Percentiles rank a stretch among this genome's conserved stretches.
Conservation (phyloP, 2,113 vertebrate species). For the Tenrec ecaudatus region DNA sequence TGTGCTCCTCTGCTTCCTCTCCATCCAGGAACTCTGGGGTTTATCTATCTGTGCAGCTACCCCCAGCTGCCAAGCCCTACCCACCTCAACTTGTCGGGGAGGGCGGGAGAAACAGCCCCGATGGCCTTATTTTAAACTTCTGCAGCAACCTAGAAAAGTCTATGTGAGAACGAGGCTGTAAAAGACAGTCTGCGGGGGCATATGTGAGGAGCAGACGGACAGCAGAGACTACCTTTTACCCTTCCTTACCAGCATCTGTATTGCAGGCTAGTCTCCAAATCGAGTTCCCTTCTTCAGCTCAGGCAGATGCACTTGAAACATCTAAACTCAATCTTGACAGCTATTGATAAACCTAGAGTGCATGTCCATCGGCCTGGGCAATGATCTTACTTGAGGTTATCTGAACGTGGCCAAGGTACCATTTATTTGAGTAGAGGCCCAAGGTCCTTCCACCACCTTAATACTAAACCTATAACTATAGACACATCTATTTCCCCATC, state of each 20-base stretch:
- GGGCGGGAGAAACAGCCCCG: background rate
- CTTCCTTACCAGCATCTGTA: background rate
- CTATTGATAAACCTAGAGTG: background rate
- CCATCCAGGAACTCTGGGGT: background rate
- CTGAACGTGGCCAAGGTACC: background rate
- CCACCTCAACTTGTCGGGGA: conserved; percentile 44
- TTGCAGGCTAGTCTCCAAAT: conserved; percentile 1
- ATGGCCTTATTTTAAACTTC: conserved; percentile 27
- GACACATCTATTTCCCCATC: too few species aligned
- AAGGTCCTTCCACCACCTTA: too few species aligned
- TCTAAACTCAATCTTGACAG: background rate
- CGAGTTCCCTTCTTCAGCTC: background rate
- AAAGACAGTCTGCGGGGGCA: background rate
- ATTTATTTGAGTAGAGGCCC: too few species aligned
- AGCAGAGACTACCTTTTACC: background rate
- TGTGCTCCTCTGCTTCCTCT: background rate
- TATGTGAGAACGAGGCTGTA: background rate
- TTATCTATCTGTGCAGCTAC: conserved; percentile 69
- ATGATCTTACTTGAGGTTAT: background rate
- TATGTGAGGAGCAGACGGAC: background rate
- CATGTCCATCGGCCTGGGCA: background rate
- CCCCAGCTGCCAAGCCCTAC: conserved; percentile 72
- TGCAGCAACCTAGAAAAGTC: background rate
- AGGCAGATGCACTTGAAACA: background rate
- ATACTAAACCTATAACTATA: too few species aligned